phyloP scores from a whole-genome alignment of 2,797 vertebrate species.

The Acomys russatus region DNA sequence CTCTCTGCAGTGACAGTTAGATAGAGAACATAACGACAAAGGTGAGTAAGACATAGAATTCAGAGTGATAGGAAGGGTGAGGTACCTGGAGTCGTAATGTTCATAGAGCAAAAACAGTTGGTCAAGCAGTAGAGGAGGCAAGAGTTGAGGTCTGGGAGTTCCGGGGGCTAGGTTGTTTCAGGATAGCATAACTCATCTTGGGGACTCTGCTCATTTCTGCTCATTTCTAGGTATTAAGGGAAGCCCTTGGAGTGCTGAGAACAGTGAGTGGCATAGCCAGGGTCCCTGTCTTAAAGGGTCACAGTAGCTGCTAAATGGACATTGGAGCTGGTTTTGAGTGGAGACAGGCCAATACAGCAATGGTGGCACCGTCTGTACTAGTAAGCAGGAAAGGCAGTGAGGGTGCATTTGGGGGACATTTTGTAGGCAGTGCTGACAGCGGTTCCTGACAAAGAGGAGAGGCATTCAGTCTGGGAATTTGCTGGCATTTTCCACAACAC shows the following conservation, averaged over 20 bases:
- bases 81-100: background rate
- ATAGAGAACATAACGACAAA: background rate
- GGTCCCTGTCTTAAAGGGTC: background rate
- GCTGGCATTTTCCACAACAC: background rate
- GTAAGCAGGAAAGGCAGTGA: background rate
- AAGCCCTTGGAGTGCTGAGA: background rate
- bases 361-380: background rate
- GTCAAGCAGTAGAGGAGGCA: background rate
- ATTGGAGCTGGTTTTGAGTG: background rate
- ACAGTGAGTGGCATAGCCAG: background rate
- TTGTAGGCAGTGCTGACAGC: background rate
- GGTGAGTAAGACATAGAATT: background rate
- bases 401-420: background rate
- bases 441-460: background rate
- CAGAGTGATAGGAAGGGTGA: background rate
- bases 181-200: background rate
- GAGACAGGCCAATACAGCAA: background rate
- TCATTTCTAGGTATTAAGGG: background rate
- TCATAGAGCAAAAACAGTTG: background rate
- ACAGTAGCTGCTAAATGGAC: background rate
- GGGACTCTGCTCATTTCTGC: background rate
- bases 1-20: background rate
- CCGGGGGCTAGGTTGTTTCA: background rate
- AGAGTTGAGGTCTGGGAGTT: background rate
- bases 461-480: background rate